Percentiles rank a stretch among this genome's conserved stretches.
Evolutionary conservation across 2,888 invertebrate species (phyloP).

Genomic region (Palloptera scutellata): DNA sequence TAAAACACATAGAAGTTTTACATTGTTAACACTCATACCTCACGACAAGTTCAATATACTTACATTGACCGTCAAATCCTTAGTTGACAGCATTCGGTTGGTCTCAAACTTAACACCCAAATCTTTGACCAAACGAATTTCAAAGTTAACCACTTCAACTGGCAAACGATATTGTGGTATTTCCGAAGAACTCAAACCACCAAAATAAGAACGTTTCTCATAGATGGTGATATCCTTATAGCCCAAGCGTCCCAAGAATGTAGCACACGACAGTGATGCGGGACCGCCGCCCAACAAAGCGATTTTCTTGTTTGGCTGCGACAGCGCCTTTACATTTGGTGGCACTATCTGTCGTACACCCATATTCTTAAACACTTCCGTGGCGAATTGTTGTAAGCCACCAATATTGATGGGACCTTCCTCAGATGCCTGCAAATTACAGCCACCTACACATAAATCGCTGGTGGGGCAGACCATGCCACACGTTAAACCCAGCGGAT

Average conservation of each 20-base stretch:
- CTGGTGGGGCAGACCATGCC: conserved; percentile 99
- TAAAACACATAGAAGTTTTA: background rate
- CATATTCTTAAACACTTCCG: conserved; percentile 96
- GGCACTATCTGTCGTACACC: conserved; percentile 86
- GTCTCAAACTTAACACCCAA: conserved; percentile 89
- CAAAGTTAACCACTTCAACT: conserved; percentile 90
- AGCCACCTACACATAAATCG: conserved; percentile 97
- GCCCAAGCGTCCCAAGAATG: conserved; percentile 92
- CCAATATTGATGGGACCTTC: conserved; percentile 99
- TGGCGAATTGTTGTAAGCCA: conserved; percentile 96
- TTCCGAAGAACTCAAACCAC: conserved; percentile 93
- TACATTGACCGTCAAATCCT: conserved; percentile 78
- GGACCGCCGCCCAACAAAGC: conserved; percentile 95
- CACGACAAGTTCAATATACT: conserved; percentile 35
- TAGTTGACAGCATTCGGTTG: conserved; percentile 74
- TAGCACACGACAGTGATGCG: conserved; percentile 94
- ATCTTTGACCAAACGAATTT: conserved; percentile 89
- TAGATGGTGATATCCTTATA: conserved; percentile 91
- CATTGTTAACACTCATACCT: background rate
- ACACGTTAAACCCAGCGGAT: conserved; percentile 93
- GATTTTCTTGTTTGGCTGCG: conserved; percentile 69
- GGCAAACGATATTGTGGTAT: conserved; percentile 98
- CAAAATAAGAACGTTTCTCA: conserved; percentile 86
- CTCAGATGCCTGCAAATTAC: conserved; percentile 94
- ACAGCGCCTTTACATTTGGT: conserved; percentile 70